Conservation (phyloP, 1,140 invertebrate species). For the Hypsibius dujardini region DNA sequence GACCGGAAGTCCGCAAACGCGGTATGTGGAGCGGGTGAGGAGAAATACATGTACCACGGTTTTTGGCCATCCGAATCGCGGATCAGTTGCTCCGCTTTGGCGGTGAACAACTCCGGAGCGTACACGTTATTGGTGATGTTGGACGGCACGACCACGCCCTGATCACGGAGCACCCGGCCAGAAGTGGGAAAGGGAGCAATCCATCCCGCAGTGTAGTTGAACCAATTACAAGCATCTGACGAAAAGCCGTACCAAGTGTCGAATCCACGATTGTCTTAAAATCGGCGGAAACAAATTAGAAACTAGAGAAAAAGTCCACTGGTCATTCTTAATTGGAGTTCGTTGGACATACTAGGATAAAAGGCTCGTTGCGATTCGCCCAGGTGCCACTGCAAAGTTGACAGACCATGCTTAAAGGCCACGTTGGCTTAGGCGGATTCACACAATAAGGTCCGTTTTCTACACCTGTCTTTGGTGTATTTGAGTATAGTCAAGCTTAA, state of each 20-base stretch:
- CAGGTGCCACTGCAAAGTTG: slow-evolving; percentile 13
- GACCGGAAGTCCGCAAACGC: slow-evolving; percentile 21
- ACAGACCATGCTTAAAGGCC: neutral
- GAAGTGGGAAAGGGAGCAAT: neutral
- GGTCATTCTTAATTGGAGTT: too few relatives aligned
- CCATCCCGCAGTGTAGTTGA: slow-evolving; percentile 16
- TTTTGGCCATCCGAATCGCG: slow-evolving; percentile 25
- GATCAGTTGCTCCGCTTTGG: slow-evolving; percentile 28
- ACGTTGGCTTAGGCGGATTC: too few relatives aligned
- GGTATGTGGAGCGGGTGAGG: slow-evolving; percentile 2
- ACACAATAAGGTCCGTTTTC: too few relatives aligned
- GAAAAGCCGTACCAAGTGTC: slow-evolving; percentile 15
- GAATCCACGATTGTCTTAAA: neutral
- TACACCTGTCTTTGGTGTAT: too few relatives aligned
- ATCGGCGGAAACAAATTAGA: too few relatives aligned
- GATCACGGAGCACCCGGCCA: neutral
- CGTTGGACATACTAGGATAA: neutral
- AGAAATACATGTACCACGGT: slow-evolving; percentile 6
- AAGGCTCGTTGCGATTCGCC: slow-evolving; percentile 4
- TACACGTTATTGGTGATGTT: slow-evolving; percentile 23
- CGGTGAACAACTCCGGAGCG: slow-evolving; percentile 30
- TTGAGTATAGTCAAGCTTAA: too few relatives aligned
- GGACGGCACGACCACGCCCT: slow-evolving; percentile 21
- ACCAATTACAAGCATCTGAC: neutral
- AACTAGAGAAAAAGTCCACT: too few relatives aligned